phyloP scores from a whole-genome alignment of 2,888 invertebrate genomes.

The Chymomyza fuscimana region DNA sequence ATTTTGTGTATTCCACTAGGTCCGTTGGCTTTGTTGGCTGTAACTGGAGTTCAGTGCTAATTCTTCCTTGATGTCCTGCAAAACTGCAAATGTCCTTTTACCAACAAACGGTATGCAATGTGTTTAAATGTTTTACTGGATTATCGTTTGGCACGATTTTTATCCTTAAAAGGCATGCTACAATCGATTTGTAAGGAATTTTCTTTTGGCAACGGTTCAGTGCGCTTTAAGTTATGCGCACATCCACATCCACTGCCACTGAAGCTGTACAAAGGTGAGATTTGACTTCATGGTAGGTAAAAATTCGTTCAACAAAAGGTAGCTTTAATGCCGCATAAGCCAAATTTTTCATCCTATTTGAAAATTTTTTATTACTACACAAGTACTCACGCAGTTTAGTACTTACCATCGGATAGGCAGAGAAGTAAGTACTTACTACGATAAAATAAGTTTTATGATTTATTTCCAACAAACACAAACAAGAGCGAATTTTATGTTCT shows the following conservation, averaged over 20 bases:
- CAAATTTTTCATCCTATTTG: too few species aligned
- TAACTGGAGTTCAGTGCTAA: neutral
- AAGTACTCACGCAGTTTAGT: too few species aligned
- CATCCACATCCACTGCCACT: neutral
- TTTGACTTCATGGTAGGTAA: neutral
- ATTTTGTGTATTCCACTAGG: neutral
- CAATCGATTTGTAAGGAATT: slow-evolving; percentile 61
- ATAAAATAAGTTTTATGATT: neutral
- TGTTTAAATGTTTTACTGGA: slow-evolving; percentile 61
- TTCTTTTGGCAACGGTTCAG: slow-evolving; percentile 42
- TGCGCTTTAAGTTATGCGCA: neutral
- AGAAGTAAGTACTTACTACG: neutral
- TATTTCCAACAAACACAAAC: slow-evolving; percentile 1
- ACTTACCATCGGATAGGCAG: neutral
- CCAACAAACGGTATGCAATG: neutral
- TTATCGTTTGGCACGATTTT: slow-evolving; percentile 72
- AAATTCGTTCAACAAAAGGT: neutral
- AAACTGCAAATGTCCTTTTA: slow-evolving; percentile 9
- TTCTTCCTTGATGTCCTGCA: slow-evolving; percentile 3
- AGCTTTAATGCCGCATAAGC: neutral
- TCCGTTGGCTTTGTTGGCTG: neutral
- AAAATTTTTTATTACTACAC: neutral
- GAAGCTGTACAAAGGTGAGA: neutral
- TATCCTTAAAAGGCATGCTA: slow-evolving; percentile 61
- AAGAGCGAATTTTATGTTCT: slow-evolving; percentile 46